Base-by-base conservation (phyloP, 2,888 invertebrate genomes). In the Calameuta pallipes region DNA sequence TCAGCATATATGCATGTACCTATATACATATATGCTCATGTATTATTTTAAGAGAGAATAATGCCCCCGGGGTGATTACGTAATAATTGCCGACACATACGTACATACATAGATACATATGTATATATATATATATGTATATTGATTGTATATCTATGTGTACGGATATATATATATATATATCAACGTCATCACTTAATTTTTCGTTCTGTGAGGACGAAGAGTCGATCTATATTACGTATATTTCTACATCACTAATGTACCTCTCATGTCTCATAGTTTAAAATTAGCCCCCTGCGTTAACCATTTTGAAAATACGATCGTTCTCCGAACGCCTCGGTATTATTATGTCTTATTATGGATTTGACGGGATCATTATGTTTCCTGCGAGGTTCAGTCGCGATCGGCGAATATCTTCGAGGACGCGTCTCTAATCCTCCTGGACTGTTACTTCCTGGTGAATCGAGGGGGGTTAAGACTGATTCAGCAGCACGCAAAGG, bases 381-480 rank as follows among this genome's bases (percentile, higher is more conserved):
- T 41, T 41, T 15, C 4, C 4, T 1, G 41, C 15, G 41, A 15
- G 41, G 41, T 15, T 15, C 4, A 13, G 41, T 41, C 13, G 37
- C 37, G 15, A 37, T 37, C 37, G 37, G 37, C 4, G 41, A 41
- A 41, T 4, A 15, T 15, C 74, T 33, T 33, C 74, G 33, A 74
- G 35, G 34, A 30, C 71, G 71, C 33, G 71, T 70, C 13, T 41
- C 15, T 15, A 4, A 70, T 70, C 30, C 70, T 70, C 74, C 35
- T 34, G 31, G 74, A 74, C n/a, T 1, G 12, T 36, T n/a, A 35
- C 35, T n/a, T 74, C 23, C 35, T 74, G 77, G 82, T 87, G 87
- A 88, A 89, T 86, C 85, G 85, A 85, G 87, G 41, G 41, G 41
- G 88, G 87, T 88, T 89, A 87, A 87, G 87, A 89, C 88, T 89